Conservation (phyloP, 2,797 vertebrate species). For the Capromys pilorides region DNA sequence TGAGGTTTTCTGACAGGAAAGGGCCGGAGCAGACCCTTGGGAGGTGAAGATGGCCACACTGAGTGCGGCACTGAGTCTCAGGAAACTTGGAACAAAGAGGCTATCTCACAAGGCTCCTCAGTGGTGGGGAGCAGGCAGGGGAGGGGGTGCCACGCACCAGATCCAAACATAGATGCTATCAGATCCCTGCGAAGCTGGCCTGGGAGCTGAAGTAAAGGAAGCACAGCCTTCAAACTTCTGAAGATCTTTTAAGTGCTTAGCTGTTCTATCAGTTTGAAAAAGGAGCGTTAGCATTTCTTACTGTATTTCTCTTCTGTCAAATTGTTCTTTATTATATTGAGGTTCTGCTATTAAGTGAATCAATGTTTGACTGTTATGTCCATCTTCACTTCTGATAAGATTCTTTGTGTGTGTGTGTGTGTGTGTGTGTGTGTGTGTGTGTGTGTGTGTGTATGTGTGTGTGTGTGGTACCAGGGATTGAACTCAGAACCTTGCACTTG, state of each 20-base stretch:
- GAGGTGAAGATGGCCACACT: not conserved
- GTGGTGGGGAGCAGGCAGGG: accelerated
- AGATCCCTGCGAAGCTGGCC: not conserved
- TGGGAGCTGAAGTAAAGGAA: not conserved
- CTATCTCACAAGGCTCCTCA: accelerated
- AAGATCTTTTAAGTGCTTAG: not conserved
- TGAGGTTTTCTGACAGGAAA: not conserved
- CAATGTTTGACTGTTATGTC: not conserved
- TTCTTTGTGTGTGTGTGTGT: too few species aligned
- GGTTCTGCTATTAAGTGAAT: accelerated
- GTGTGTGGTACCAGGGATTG: too few species aligned
- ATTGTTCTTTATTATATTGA: accelerated
- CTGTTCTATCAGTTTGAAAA: not conserved
- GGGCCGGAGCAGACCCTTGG: not conserved
- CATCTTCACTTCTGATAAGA: too few species aligned
- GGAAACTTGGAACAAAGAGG: not conserved
- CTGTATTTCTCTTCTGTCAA: not conserved
- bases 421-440: too few species aligned
- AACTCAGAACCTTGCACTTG: too few species aligned
- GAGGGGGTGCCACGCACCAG: not conserved
- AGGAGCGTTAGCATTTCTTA: not conserved
- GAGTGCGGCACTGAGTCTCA: not conserved
- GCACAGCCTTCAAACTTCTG: not conserved
- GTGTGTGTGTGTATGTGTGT: too few species aligned
- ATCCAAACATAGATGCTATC: accelerated